Percentiles rank a stretch among this genome's conserved stretches.
phyloP scores from a whole-genome alignment of 1,140 invertebrate genomes.

The Eurosta solidaginis region DNA sequence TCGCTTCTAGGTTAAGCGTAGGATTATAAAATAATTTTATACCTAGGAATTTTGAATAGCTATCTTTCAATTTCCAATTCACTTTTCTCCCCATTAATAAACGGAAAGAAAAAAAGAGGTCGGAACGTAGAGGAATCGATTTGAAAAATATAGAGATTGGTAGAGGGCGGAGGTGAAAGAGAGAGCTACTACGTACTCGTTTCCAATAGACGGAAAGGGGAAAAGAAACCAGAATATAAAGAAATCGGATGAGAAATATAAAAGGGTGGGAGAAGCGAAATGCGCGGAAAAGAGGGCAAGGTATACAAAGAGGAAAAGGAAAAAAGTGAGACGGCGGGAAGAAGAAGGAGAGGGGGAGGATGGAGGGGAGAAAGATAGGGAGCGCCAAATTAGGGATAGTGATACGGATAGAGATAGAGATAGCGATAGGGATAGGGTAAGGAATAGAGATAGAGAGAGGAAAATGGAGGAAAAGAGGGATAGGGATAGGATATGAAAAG shows the following conservation, averaged over 20 bases:
- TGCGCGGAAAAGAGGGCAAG: background rate
- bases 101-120: too few relatives aligned
- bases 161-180: background rate
- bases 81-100: too few relatives aligned
- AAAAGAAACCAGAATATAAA: too few relatives aligned
- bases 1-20: too few relatives aligned
- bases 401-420: too few relatives aligned
- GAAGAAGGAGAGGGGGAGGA: background rate
- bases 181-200: too few relatives aligned
- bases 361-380: background rate
- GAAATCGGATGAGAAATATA: background rate
- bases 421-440: too few relatives aligned
- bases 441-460: background rate
- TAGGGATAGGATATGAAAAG: background rate
- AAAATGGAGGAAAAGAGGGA: background rate
- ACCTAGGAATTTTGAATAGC: too few relatives aligned
- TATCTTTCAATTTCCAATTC: too few relatives aligned
- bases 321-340: background rate
- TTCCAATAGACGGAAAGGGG: too few relatives aligned
- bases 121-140: background rate
- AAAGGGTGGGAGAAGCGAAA: background rate
- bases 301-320: background rate
- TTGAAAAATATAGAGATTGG: background rate
- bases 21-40: too few relatives aligned
- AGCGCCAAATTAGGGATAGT: background rate